phyloP scores from a whole-genome alignment of 2,113 vertebrate species.

The Progne subis region DNA sequence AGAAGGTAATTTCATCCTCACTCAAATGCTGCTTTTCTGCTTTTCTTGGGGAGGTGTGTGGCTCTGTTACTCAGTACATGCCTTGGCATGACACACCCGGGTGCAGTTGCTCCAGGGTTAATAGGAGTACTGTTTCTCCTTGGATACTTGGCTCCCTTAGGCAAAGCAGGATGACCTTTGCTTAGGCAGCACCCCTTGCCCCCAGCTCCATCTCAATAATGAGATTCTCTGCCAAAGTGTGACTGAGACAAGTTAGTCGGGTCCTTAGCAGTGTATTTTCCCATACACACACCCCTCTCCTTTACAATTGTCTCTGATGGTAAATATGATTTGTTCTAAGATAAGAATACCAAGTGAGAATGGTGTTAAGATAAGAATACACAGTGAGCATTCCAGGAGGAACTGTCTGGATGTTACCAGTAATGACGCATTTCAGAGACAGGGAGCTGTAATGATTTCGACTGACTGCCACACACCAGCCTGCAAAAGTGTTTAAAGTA shows the following conservation, averaged over 20 bases:
- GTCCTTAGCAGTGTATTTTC: not conserved
- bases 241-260: not conserved
- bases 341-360: not conserved
- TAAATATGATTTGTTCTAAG: not conserved
- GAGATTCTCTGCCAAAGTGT: not conserved
- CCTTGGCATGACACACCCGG: not conserved
- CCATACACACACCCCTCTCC: not conserved
- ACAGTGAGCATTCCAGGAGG: not conserved
- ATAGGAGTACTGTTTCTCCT: not conserved
- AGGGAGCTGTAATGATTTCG: not conserved
- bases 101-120: not conserved
- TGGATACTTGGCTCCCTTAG: not conserved
- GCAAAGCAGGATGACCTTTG: not conserved
- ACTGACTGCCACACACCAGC: not conserved
- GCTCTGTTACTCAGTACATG: not conserved
- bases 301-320: not conserved
- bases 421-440: not conserved
- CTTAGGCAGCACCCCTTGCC: not conserved
- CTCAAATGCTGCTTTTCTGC: not conserved
- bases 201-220: not conserved
- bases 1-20: not conserved
- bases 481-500: not conserved
- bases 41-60: not conserved
- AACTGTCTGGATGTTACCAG: not conserved
- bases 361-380: not conserved